Evolutionary conservation across 2,113 vertebrate genomes (phyloP).

Genomic region (Polyodon spathula): DNA sequence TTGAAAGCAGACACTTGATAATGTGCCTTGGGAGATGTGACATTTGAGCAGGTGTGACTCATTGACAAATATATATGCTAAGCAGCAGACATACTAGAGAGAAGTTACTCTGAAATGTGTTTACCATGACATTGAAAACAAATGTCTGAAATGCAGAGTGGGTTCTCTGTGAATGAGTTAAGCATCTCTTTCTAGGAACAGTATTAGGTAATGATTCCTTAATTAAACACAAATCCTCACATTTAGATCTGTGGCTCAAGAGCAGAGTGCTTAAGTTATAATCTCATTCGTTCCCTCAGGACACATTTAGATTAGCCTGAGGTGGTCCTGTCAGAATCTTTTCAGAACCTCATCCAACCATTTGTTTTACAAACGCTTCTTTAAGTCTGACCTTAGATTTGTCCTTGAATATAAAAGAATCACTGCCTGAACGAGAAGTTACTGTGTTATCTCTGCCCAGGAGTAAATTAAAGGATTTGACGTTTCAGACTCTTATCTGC

Average conservation of each 20-base stretch:
- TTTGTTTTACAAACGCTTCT: conserved; percentile 19
- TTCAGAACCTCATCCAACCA: conserved; percentile 26
- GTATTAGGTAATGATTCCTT: conserved; percentile 24
- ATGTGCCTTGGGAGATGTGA: background rate
- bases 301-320: conserved; percentile 51
- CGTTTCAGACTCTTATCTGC: no score
- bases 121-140: no score
- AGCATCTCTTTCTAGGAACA: conserved; percentile 10
- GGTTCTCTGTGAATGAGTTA: conserved; percentile 6
- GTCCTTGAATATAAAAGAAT: background rate
- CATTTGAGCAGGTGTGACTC: conserved; percentile 20
- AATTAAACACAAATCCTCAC: conserved; percentile 26
- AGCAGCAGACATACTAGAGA: no score
- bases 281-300: conserved; percentile 46
- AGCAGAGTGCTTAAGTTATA: conserved; percentile 45
- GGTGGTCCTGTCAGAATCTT: conserved; percentile 45
- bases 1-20: background rate
- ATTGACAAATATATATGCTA: background rate
- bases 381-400: conserved; percentile 11
- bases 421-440: no score
- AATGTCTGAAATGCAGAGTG: background rate
- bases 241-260: conserved; percentile 34
- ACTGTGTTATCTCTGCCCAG: no score
- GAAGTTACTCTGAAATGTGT: no score
- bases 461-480: no score